Base-by-base conservation (phyloP, 2,113 vertebrate species). In the Gallinago jamesoni region DNA sequence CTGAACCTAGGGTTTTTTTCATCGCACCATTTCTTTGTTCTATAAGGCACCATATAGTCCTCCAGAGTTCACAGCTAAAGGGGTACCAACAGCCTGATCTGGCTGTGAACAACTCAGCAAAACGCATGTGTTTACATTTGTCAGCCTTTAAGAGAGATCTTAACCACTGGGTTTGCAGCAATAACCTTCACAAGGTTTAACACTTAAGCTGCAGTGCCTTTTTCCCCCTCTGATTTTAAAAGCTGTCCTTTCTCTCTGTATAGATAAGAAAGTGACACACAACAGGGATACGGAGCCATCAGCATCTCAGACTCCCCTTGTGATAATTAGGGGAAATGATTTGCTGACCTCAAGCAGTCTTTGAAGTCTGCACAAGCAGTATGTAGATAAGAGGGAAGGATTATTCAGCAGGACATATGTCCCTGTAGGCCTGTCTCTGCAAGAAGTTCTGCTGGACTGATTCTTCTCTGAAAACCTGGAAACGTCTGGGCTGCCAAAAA, bases 251-350 rank as follows among this genome's bases (percentile, higher is more conserved):
- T 84, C 35, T 27, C 30, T 72, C 31, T 48, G 31, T 45, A 67
- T 9, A 94, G 80, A 84, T 84, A 96, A 86, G 57, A 79, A 79
- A 57, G 55, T 33, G 59, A 84, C 41, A 77, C 31, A 41, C 56
- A 87, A 69, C 52, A 84, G 72, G 63, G 73, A 84, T 50, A 77
- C 0, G 0, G n/a, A 89, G 31, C 48, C 63, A 63, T 70, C 77
- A 86, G n/a, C 52, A 81, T 52, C 76, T 84, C 76, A 35, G 55
- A 21, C 33, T 92, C 56, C 33, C 21, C n/a, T n/a, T 35, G 82
- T 87, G 78, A 79, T 62, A 89, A 94, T 87, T 48, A 86, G 59
- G 93, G 52, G 73, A 94, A 90, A 81, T 76, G 1, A 95, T 93
- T 63, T 96, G 73, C 47, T 92, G 90, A 89, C 76, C 64, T 88